phyloP scores from a whole-genome alignment of 1,140 invertebrate genomes.

The Anthonomus grandis region DNA sequence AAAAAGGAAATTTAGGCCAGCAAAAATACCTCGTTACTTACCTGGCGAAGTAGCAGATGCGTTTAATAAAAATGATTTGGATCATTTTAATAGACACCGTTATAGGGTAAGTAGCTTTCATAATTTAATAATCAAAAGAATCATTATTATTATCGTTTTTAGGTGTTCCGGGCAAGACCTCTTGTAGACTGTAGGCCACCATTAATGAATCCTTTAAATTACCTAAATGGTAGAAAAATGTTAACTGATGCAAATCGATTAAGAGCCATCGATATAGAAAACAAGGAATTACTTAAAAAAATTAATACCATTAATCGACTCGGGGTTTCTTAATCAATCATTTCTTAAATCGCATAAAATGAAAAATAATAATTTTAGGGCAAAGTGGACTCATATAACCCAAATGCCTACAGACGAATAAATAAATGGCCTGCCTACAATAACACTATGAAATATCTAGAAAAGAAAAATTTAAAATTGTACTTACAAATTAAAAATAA shows the following conservation, averaged over 20 bases:
- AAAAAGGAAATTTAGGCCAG: no score
- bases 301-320: slow-evolving; percentile 47
- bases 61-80: slow-evolving; percentile 33
- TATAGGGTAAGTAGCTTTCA: slow-evolving; percentile 31
- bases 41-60: slow-evolving; percentile 25
- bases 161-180: slow-evolving; percentile 38
- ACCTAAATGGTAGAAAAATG: slow-evolving; percentile 44
- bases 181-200: slow-evolving; percentile 48
- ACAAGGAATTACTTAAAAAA: slow-evolving; percentile 49
- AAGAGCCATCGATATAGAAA: slow-evolving; percentile 47
- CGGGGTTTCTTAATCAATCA: slow-evolving; percentile 35
- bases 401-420: slow-evolving; percentile 27
- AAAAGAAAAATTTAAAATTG: slow-evolving; percentile 28
- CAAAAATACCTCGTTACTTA: slow-evolving; percentile 35
- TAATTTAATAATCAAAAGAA: not conserved
- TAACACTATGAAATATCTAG: slow-evolving; percentile 27
- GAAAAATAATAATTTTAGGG: slow-evolving; percentile 31
- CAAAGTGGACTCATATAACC: slow-evolving; percentile 39
- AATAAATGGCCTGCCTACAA: slow-evolving; percentile 34
- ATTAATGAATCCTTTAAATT: slow-evolving; percentile 39
- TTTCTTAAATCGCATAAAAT: not conserved
- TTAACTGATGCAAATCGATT: slow-evolving; percentile 37
- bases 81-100: slow-evolving; percentile 38
- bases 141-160: not conserved
- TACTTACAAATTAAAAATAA: slow-evolving; percentile 24